A percentile compares a stretch with the other conserved stretches of the same genome.
Evolutionary conservation across 2,113 vertebrate species (phyloP).

Genomic region (Rhombomys opimus): DNA sequence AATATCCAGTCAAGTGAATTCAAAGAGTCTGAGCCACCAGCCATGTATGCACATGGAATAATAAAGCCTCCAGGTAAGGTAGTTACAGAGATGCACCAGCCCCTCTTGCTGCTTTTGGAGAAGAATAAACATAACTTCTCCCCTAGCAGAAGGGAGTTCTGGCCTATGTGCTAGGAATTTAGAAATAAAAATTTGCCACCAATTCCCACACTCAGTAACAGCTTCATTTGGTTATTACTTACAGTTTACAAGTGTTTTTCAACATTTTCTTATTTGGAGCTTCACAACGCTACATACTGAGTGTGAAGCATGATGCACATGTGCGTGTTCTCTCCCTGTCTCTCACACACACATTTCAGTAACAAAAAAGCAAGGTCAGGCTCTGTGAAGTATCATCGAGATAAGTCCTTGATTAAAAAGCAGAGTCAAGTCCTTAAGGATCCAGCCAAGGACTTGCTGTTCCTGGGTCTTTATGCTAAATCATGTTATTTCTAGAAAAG

Average conservation of each 20-base stretch:
- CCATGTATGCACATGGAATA: background rate
- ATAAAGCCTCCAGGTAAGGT: background rate
- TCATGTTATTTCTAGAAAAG: background rate
- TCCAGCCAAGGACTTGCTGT: background rate
- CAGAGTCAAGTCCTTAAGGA: background rate
- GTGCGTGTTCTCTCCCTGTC: no score
- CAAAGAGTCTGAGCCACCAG: background rate
- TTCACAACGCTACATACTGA: background rate
- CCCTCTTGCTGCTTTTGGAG: background rate
- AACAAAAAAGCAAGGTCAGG: background rate
- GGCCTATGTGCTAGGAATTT: background rate
- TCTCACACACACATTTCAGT: background rate
- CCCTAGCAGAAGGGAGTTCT: background rate
- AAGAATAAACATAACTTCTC: background rate
- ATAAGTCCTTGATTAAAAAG: background rate
- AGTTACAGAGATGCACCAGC: background rate
- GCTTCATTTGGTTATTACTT: slow-evolving; percentile 48
- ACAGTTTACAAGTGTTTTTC: slow-evolving; percentile 58
- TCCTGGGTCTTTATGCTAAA: slow-evolving; percentile 1
- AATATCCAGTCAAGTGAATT: background rate
- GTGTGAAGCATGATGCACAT: background rate
- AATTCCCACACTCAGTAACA: slow-evolving; percentile 31
- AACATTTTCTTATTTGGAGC: slow-evolving; percentile 35
- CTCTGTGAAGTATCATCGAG: background rate
- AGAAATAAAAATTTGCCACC: background rate